Evolutionary conservation across 92 coral and sea anemone genomes (phyloP).

Genomic region (Epizoanthus ramosus): DNA sequence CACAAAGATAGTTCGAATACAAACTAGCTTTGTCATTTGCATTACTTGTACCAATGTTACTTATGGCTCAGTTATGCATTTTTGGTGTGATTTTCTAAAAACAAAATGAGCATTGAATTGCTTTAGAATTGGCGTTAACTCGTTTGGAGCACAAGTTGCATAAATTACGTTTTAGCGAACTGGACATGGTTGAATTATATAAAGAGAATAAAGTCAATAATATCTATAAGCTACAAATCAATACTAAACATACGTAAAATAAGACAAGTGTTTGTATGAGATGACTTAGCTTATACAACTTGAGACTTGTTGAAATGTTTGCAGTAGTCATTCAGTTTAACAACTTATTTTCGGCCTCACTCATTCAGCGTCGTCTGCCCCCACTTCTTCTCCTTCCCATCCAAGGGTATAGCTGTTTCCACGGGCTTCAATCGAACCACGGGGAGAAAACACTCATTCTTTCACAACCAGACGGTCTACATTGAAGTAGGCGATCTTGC

Average conservation of each 20-base stretch:
- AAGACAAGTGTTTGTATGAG: background rate
- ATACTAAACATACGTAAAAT: background rate
- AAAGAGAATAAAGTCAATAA: slow-evolving; percentile 14
- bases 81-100: slow-evolving; percentile 17
- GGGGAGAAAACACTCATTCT: background rate
- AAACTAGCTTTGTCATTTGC: slow-evolving; percentile 11
- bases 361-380: background rate
- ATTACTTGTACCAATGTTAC: slow-evolving; percentile 15
- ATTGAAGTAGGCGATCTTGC: slow-evolving; percentile 19
- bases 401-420: background rate
- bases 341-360: background rate
- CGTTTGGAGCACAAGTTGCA: slow-evolving; percentile 26
- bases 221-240: slow-evolving; percentile 3
- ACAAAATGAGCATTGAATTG: slow-evolving; percentile 19
- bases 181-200: slow-evolving; percentile 23
- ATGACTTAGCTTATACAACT: slow-evolving; percentile 5
- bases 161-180: slow-evolving; percentile 16
- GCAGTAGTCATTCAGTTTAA: background rate
- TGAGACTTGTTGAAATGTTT: slow-evolving; percentile 4
- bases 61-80: no score
- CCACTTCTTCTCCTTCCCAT: background rate
- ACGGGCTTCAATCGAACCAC: background rate
- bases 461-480: background rate
- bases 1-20: slow-evolving; percentile 8
- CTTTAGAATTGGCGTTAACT: slow-evolving; percentile 28